Conservation (phyloP, 1,140 invertebrate species). For the Drosophila grimshawi region DNA sequence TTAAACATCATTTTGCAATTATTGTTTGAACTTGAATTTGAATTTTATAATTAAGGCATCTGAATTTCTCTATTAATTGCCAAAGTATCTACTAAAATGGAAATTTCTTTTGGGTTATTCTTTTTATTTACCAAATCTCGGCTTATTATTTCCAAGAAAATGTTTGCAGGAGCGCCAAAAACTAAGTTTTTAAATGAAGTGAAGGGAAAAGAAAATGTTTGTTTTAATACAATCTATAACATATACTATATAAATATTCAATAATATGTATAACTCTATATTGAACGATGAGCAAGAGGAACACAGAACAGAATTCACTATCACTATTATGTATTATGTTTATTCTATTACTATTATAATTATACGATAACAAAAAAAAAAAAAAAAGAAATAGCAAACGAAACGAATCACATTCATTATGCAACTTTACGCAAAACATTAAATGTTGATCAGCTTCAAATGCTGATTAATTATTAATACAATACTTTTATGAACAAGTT, state of each 20-base stretch:
- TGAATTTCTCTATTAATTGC: not conserved
- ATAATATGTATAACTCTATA: conserved; percentile 63
- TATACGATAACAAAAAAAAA: conserved; percentile 47
- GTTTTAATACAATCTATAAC: conserved; percentile 52
- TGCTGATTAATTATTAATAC: conserved; percentile 30
- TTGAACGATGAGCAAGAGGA: conserved; percentile 47
- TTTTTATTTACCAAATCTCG: conserved; percentile 1
- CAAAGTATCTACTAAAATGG: not conserved
- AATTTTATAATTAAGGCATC: conserved; percentile 3
- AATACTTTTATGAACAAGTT: conserved; percentile 16
- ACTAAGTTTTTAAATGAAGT: conserved; percentile 41
- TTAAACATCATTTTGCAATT: conserved; percentile 12
- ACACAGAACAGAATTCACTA: conserved; percentile 39
- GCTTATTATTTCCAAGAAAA: conserved; percentile 4
- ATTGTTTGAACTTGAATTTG: conserved; percentile 9
- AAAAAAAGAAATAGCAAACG: conserved; percentile 30
- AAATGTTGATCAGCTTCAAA: conserved; percentile 33
- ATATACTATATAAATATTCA: conserved; percentile 71
- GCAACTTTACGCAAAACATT: conserved; percentile 48
- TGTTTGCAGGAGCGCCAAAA: conserved; percentile 24
- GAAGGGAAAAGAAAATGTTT: conserved; percentile 41
- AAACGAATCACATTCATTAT: conserved; percentile 73
- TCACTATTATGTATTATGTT: conserved; percentile 74
- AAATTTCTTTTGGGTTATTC: conserved; percentile 18
- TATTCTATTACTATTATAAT: conserved; percentile 61